A percentile compares a stretch with the other conserved stretches of the same genome.
Conservation (phyloP, 2,797 vertebrate genomes). For the Mycteria americana region DNA sequence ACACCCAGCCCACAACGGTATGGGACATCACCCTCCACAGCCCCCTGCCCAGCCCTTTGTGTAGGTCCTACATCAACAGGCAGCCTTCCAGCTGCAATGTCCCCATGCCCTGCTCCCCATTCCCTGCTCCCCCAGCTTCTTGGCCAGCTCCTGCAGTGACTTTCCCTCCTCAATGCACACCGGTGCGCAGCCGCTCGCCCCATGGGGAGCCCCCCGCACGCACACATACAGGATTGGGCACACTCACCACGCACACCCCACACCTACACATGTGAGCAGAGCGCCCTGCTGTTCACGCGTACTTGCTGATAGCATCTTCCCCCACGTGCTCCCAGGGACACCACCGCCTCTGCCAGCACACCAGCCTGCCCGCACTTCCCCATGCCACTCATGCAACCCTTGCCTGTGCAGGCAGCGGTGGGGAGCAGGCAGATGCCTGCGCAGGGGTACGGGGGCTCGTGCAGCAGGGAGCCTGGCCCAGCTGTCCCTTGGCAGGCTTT, state of each 20-base stretch:
- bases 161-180: neutral
- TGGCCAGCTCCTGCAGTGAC: neutral
- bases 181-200: rapidly evolving
- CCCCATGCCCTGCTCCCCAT: rapidly evolving
- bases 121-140: neutral
- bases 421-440: neutral
- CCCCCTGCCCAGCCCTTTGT: neutral
- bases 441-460: rapidly evolving
- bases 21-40: rapidly evolving
- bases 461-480: rapidly evolving
- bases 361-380: neutral
- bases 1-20: rapidly evolving
- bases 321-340: neutral
- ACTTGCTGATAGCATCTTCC: neutral
- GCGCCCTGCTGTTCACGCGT: rapidly evolving
- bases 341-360: neutral
- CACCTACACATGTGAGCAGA: too few species aligned
- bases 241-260: too few species aligned
- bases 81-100: neutral
- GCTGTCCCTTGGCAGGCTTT: neutral
- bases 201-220: rapidly evolving
- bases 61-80: neutral
- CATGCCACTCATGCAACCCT: rapidly evolving
- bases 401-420: neutral
- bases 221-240: rapidly evolving